These are phyloP conservation scores for Cotesia vestalis DNA, from an alignment of 1,140 invertebrate genomes.

Conservation along the genomic window DNA sequence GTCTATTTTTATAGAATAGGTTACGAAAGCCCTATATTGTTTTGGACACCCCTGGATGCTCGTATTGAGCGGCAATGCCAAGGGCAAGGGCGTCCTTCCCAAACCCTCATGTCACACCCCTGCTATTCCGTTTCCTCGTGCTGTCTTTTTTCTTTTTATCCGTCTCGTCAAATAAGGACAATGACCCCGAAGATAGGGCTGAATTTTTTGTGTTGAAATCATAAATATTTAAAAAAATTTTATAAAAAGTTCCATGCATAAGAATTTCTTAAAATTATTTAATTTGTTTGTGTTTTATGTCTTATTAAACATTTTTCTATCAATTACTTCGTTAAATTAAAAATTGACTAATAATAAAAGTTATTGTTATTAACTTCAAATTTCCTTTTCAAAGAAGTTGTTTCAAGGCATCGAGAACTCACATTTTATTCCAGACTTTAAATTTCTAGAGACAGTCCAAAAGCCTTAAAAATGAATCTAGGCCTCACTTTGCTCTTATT, in stretches of 20 bases:
- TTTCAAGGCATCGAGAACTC: no score
- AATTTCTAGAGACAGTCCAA: no score
- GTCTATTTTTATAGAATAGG: not conserved
- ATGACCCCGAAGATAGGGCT: conserved; percentile 20
- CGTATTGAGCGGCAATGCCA: conserved; percentile 68
- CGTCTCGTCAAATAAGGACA: conserved; percentile 45
- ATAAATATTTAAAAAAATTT: not conserved
- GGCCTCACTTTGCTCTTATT: no score
- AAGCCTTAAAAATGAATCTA: no score
- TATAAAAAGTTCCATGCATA: no score
- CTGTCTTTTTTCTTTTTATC: conserved; percentile 46
- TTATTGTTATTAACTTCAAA: no score
- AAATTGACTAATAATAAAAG: no score
- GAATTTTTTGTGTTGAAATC: not conserved
- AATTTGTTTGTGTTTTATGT: not conserved
- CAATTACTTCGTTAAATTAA: no score
- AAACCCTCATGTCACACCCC: conserved; percentile 34
- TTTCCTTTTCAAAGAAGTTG: no score
- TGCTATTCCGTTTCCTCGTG: conserved; percentile 36
- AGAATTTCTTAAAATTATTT: not conserved
- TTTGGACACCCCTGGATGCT: conserved; percentile 65
- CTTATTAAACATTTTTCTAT: no score
- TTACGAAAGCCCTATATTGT: conserved; percentile 28
- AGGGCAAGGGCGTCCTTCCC: conserved; percentile 65
- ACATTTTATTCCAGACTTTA: no score